Evolutionary conservation across 2,113 vertebrate species (phyloP).

Genomic region (Ciconia maguari): DNA sequence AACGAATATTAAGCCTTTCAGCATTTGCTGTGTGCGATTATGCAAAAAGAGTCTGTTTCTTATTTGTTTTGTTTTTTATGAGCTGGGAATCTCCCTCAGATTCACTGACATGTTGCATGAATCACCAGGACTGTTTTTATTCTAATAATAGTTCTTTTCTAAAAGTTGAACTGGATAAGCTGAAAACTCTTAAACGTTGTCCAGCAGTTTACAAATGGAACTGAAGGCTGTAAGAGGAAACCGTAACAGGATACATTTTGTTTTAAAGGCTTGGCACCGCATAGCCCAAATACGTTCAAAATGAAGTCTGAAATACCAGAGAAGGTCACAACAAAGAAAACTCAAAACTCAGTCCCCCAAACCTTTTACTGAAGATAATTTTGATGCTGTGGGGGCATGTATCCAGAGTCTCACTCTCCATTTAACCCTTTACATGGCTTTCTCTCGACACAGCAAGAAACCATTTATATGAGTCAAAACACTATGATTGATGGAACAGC

Average conservation of each 20-base stretch:
- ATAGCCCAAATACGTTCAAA: neutral
- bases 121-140: slow-evolving; percentile 10
- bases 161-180: neutral
- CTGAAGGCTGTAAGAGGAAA: neutral
- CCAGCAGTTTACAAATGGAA: slow-evolving; percentile 15
- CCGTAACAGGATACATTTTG: neutral
- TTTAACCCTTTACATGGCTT: slow-evolving; percentile 18
- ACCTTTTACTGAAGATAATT: neutral
- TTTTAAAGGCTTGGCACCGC: neutral
- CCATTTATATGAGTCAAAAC: neutral
- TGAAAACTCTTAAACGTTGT: neutral
- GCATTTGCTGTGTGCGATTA: neutral
- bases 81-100: slow-evolving; percentile 12
- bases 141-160: neutral
- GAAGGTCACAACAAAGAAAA: neutral
- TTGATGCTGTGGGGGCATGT: neutral
- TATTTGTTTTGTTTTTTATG: neutral
- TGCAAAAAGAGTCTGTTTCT: neutral
- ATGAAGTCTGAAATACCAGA: neutral
- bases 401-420: neutral
- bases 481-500: neutral
- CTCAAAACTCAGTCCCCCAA: neutral
- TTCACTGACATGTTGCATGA: neutral
- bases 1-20: neutral
- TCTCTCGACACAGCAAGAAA: neutral